A percentile compares a stretch with the other conserved stretches of the same genome.
phyloP scores from a whole-genome alignment of 2,888 invertebrate genomes.

The Drosophila koepferae region DNA sequence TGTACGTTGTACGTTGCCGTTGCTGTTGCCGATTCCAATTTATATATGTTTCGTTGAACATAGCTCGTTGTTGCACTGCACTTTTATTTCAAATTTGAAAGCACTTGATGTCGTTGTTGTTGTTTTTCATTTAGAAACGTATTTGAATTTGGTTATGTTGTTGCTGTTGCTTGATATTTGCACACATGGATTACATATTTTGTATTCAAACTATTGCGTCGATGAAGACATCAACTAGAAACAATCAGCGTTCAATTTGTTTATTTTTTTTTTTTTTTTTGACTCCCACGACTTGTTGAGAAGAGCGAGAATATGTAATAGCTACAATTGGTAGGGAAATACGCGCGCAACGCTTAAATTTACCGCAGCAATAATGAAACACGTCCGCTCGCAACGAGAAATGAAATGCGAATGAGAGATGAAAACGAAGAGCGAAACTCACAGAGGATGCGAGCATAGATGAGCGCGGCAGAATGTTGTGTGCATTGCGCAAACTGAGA shows the following conservation, averaged over 20 bases:
- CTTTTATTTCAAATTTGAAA: constrained; percentile 36
- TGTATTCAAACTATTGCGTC: constrained; percentile 32
- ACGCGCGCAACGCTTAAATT: constrained; percentile 56
- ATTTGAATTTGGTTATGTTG: constrained; percentile 19
- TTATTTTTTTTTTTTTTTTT: constrained; percentile 30
- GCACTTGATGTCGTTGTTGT: constrained; percentile 36
- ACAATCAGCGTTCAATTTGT: constrained; percentile 22
- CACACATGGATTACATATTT: constrained; percentile 20
- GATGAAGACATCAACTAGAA: constrained; percentile 7
- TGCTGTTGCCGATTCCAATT: constrained; percentile 40
- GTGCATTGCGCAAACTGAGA: constrained; percentile 55
- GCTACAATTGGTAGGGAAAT: constrained; percentile 51
- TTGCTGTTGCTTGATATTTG: constrained; percentile 8
- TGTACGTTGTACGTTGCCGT: constrained; percentile 58
- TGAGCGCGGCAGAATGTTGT: constrained; percentile 34
- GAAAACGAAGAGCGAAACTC: constrained; percentile 50
- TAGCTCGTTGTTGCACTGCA: constrained; percentile 51
- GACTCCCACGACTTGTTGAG: constrained; percentile 73
- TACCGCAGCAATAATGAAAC: constrained; percentile 55
- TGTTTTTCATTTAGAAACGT: neutral
- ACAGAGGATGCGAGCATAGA: constrained; percentile 45
- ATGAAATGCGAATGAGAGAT: constrained; percentile 63
- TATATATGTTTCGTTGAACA: constrained; percentile 24
- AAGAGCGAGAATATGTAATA: constrained; percentile 52
- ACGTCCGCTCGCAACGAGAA: constrained; percentile 66